Base-by-base conservation (phyloP, 2,888 invertebrate species). In the Lacanobia wlatinum region DNA sequence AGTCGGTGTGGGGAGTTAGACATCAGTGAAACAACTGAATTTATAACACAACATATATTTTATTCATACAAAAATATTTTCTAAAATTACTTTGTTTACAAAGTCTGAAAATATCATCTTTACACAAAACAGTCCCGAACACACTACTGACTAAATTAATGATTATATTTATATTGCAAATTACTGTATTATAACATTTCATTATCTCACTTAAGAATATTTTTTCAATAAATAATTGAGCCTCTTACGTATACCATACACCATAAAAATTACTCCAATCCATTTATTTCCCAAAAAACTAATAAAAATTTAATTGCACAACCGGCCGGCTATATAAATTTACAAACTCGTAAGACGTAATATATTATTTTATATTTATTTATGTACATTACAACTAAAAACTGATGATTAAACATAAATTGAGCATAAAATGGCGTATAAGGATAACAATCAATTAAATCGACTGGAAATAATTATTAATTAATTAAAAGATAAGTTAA, bases 251-350 rank as follows among this genome's bases (percentile, higher is more conserved):
- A 76, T 87, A 92, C 92, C 91, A 92, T 90, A 85, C 91, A 93
- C 93, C 93, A 85, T 85, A 87, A 86, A 80, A 87, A 84, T 87
- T 87, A 86, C 86, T 89, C 80, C 81, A 86, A 89, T 89, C 81
- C 76, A 83, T 86, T 87, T 86, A 87, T 78, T 84, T 87, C 82
- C 74, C 84, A 76, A 88, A 88, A 88, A 78, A 87, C 87, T 87
- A 88, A 88, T 88, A 87, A 89, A 89, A 85, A 80, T 90, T 92
- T 90, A 88, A 96, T 96, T 96, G 96, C 96, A 96, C 96, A 93
- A 94, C 96, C 96, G 96, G 96, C 96, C 96, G 93, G 91, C 89
- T 85, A 88, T 88, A 89, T 90, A 73, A 89, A 89, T 91, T 84
- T 92, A 93, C 92, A 93, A 89, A 88, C 72, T 85, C 83, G 82